Conservation (phyloP, 2,888 invertebrate species). For the Megamerina dolium region DNA sequence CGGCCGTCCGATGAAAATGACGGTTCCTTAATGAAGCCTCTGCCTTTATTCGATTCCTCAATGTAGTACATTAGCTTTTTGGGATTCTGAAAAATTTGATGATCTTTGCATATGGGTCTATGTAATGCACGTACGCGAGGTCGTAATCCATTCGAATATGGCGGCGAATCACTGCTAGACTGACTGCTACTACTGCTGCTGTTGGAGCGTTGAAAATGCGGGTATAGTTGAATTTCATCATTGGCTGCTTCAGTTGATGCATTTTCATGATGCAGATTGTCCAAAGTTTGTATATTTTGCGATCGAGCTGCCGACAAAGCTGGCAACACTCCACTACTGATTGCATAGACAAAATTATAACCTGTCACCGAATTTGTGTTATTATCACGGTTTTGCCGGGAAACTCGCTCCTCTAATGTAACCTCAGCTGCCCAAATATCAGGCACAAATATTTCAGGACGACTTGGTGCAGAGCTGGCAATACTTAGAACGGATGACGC, state of each 20-base stretch:
- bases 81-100: slow-evolving; percentile 53
- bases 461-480: slow-evolving; percentile 11
- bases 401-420: slow-evolving; percentile 44
- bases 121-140: slow-evolving; percentile 20
- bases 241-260: slow-evolving; percentile 7
- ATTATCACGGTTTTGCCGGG: slow-evolving; percentile 38
- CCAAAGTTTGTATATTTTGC: slow-evolving; percentile 7
- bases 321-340: slow-evolving; percentile 46
- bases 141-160: slow-evolving; percentile 20
- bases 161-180: slow-evolving; percentile 20
- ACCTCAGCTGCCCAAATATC: slow-evolving; percentile 50
- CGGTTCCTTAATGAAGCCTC: slow-evolving; percentile 88
- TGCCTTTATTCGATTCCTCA: slow-evolving; percentile 82
- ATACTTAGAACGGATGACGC: slow-evolving; percentile 9
- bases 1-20: slow-evolving; percentile 88
- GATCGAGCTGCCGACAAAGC: slow-evolving; percentile 10
- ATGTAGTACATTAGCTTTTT: slow-evolving; percentile 76
- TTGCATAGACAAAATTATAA: slow-evolving; percentile 48
- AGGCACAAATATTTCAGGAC: slow-evolving; percentile 38
- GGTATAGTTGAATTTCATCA: slow-evolving; percentile 7
- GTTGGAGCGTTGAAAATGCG: too few species aligned
- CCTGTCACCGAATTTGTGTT: slow-evolving; percentile 39
- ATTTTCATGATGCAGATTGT: slow-evolving; percentile 4
- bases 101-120: slow-evolving; percentile 13
- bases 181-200: slow-evolving; percentile 23